Evolutionary conservation across 2,113 vertebrate species (phyloP), one percentile per base, ranked within the genome.

Genomic region (Pipa parva): DNA sequence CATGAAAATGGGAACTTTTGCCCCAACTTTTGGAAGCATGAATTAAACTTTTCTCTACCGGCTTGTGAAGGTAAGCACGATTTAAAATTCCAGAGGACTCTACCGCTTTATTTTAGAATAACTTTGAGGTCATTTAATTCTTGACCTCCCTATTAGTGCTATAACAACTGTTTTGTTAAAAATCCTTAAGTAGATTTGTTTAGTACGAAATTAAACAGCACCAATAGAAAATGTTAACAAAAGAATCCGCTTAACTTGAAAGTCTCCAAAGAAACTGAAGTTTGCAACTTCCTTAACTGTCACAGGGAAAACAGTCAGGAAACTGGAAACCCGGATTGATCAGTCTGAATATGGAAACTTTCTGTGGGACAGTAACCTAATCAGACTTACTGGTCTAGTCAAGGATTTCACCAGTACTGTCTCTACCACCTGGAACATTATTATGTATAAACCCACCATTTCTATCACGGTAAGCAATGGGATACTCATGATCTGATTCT

Each of bases 371-470:
- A 71, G 66, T 45, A 80, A 84, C 31, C 79, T 75, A 65, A 79
- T 95, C 64, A 85, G 82, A 71, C 66, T 94, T 37, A 84, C 84
- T 0, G 87, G 78, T 0, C 0, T 84, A 28, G 76, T 83, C 22
- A 82, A 27, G 0, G 66, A 61, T 25, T 25, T 59, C 2, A 58
- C 22, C 2, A 54, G 72, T 1, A 12, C 31, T 1, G 83, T 78
- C 73, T 79, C 92, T 42, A 78, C 77, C 9, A 83, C 74, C 63
- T 83, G 45, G 81, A 90, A 29, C 11, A 36, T 93, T 1, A 77
- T 80, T 58, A 71, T 91, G 29, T 15, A 37, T 7, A 78, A 78
- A n/a, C 85, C 90, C 0, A 48, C 61, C 1, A 69, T 93, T 50
- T 22, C 18, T 1, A 58, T 90, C 7, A 65, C 71, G 17, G 91